Base-by-base conservation (phyloP, 2,888 invertebrate species). In the Leptinotarsa rubiginosa region DNA sequence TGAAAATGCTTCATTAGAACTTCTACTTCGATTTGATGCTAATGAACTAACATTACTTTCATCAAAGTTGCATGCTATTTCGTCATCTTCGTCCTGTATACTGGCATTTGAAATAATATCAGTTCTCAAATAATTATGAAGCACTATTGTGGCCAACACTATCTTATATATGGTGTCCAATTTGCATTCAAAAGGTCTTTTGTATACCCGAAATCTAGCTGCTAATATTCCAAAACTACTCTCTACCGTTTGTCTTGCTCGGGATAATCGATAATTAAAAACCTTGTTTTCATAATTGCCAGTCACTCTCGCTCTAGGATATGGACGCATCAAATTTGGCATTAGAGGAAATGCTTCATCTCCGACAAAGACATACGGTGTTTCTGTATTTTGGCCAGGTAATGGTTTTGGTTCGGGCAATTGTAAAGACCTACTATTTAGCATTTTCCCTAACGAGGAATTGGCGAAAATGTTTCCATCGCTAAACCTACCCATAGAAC, bases 381-480 rank as follows among this genome's bases (percentile, higher is more conserved):
- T 66, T 50, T n/a, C 20, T n/a, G 49, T 69, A 54, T 73, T 54
- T 69, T 73, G 66, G 3, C 54, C 73, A 62, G 75, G 71, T 72
- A 75, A 31, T 10, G 62, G 62, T 54, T 50, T 74, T 18, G 73
- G 69, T 72, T 59, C 52, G 68, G 77, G 75, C 18, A 77, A 54
- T 31, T 76, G 7, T 22, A 76, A 56, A 52, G 69, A 41, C n/a
- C 47, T 18, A 66, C 65, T 66, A n/a, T 64, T 47, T 52, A 73
- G 10, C 31, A 25, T 49, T 69, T 71, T 74, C 56, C 77, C 79
- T 66, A 83, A 72, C 15, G 50, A 18, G 22, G 73, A 78, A 72
- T 75, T 81, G 65, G 77, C 72, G 73, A 83, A 83, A 75, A 83
- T 77, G 68, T 78, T 80, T 75, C 76, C 79, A 75, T 84, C 82